Evolutionary conservation across 2,888 invertebrate genomes (phyloP).

Genomic region (Chalcis sispes): DNA sequence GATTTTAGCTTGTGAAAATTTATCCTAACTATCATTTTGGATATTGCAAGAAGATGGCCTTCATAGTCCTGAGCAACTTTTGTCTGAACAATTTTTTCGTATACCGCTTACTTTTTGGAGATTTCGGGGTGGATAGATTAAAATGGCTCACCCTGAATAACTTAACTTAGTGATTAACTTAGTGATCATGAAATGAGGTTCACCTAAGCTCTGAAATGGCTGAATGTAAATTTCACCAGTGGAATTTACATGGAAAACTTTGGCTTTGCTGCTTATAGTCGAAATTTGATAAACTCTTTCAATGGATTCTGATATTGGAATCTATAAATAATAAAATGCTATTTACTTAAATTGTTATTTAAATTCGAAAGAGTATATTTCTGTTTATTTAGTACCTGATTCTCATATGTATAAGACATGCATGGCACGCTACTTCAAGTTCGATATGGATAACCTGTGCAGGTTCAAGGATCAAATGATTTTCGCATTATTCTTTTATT

Average conservation of each 20-base stretch:
- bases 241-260: slow-evolving; percentile 70
- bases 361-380: slow-evolving; percentile 7
- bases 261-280: slow-evolving; percentile 62
- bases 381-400: slow-evolving; percentile 68
- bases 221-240: slow-evolving; percentile 75
- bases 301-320: slow-evolving; percentile 74
- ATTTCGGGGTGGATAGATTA: no score
- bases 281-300: slow-evolving; percentile 72
- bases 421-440: slow-evolving; percentile 74
- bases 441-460: slow-evolving; percentile 69
- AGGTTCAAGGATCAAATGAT: slow-evolving; percentile 74
- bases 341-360: slow-evolving; percentile 11
- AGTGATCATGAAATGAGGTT: slow-evolving; percentile 73
- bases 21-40: no score
- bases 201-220: slow-evolving; percentile 75
- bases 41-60: no score
- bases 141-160: no score
- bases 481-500: slow-evolving; percentile 70
- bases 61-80: no score
- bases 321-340: slow-evolving; percentile 65
- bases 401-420: slow-evolving; percentile 72
- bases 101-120: slow-evolving; percentile 42
- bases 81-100: no score
- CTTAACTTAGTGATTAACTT: no score
- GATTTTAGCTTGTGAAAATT: no score